A percentile compares a stretch with the other conserved stretches of the same genome.
Conservation (phyloP, 2,113 vertebrate genomes). For the Delphinapterus leucas region DNA sequence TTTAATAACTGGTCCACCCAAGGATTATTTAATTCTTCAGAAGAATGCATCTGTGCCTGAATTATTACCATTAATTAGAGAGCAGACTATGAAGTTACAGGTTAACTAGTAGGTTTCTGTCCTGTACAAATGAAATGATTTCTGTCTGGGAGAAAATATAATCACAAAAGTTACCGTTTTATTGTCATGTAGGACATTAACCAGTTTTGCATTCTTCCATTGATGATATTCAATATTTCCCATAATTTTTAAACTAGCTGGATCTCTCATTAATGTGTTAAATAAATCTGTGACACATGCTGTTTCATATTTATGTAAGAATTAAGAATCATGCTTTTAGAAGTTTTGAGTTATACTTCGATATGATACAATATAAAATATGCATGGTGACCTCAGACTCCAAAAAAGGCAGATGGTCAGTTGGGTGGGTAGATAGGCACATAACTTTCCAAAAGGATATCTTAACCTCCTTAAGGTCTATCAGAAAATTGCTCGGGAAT, state of each 20-base stretch:
- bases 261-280: not conserved
- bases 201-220: not conserved
- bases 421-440: not conserved
- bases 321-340: not conserved
- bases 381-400: not conserved
- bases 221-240: not conserved
- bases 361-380: not conserved
- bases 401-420: not conserved
- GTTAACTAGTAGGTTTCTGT: not conserved
- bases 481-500: slow-evolving; percentile 2
- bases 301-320: not conserved
- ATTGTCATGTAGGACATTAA: not conserved
- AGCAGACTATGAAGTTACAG: not conserved
- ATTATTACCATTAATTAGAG: not conserved
- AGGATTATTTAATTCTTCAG: not conserved
- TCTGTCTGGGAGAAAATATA: not conserved
- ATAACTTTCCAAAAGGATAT: not conserved
- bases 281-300: not conserved
- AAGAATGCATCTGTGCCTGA: not conserved
- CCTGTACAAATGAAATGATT: not conserved
- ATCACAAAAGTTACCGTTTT: not conserved
- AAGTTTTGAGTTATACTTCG: not conserved
- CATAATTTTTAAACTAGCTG: not conserved
- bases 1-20: not conserved
- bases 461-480: not conserved